A percentile compares a stretch with the other conserved stretches of the same genome.
Evolutionary conservation across 2,113 vertebrate species (phyloP).

Genomic region (Eptesicus fuscus): DNA sequence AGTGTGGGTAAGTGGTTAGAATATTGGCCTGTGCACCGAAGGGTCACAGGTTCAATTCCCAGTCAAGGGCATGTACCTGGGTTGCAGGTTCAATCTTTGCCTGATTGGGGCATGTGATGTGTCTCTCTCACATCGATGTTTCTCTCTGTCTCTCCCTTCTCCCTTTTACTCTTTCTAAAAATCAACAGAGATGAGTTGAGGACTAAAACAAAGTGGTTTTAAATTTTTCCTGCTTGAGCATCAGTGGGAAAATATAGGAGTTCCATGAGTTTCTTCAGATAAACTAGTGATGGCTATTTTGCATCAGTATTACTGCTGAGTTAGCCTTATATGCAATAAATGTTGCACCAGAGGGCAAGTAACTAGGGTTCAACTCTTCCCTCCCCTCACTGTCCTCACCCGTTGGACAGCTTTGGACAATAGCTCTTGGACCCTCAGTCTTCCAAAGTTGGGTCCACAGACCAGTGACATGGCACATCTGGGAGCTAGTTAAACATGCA

Average conservation of each 20-base stretch:
- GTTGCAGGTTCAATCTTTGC: background rate
- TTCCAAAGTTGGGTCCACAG: background rate
- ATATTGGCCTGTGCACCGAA: background rate
- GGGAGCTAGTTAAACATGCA: background rate
- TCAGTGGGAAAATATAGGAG: background rate
- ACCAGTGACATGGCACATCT: accelerated
- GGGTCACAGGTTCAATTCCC: background rate
- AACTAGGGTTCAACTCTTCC: too few species aligned
- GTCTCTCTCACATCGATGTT: too few species aligned
- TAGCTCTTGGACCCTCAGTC: too few species aligned
- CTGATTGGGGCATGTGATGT: too few species aligned
- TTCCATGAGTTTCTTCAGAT: background rate
- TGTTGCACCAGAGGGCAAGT: too few species aligned
- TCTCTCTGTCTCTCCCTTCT: too few species aligned
- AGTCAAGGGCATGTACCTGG: too few species aligned
- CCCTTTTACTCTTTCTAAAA: background rate
- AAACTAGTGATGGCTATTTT: background rate
- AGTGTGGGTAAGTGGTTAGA: background rate
- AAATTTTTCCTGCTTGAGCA: background rate
- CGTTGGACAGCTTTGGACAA: background rate
- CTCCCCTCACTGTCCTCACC: too few species aligned
- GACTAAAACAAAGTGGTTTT: background rate
- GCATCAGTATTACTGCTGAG: background rate
- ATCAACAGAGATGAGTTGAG: background rate
- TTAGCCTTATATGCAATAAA: background rate